Percentiles rank a stretch among this genome's conserved stretches.
phyloP scores from a whole-genome alignment of 2,113 vertebrate species.

The Notiomystis cincta region DNA sequence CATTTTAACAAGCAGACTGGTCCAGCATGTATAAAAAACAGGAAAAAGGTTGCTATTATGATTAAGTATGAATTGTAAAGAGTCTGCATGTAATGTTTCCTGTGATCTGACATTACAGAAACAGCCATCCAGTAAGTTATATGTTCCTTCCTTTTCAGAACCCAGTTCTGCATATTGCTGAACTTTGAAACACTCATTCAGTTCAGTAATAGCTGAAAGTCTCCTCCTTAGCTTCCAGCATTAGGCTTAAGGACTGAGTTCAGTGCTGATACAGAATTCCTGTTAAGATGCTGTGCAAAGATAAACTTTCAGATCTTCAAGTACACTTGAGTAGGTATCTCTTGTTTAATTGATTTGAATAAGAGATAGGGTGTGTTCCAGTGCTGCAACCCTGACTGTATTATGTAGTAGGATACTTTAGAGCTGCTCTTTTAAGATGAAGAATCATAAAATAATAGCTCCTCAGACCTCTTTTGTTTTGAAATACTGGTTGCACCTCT shows the following conservation, averaged over 20 bases:
- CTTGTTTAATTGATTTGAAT: background rate
- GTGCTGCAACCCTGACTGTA: background rate
- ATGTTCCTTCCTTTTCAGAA: background rate
- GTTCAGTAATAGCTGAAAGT: background rate
- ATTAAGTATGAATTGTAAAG: constrained; percentile 9
- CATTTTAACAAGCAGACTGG: background rate
- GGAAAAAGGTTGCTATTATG: background rate
- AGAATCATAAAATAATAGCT: background rate
- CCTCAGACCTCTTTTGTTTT: background rate
- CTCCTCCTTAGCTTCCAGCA: background rate
- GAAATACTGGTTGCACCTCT: background rate
- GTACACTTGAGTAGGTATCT: background rate
- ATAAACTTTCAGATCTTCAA: background rate
- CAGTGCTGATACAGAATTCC: background rate
- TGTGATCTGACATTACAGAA: background rate
- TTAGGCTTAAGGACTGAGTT: background rate
- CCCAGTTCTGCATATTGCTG: background rate
- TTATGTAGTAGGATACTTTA: background rate
- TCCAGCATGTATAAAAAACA: background rate
- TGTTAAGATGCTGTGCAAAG: background rate
- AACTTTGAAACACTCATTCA: background rate
- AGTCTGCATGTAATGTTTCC: background rate
- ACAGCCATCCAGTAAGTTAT: background rate
- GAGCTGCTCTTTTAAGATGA: background rate
- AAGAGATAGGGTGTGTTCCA: background rate